Base-by-base conservation (phyloP, 2,113 vertebrate species). In the Uropsilus gracilis region DNA sequence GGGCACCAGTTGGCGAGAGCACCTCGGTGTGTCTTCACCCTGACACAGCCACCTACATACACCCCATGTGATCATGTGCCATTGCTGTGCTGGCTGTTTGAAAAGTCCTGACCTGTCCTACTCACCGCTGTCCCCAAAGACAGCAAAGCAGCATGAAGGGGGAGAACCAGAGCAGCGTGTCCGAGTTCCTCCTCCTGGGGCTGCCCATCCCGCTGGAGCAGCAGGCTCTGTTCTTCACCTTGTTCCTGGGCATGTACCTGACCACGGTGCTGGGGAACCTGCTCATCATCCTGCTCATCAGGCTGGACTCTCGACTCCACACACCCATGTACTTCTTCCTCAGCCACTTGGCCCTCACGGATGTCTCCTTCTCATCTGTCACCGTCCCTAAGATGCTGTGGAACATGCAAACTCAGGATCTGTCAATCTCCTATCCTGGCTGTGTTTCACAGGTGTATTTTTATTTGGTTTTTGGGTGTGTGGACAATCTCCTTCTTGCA, bases 381-480 rank as follows among this genome's bases (percentile, higher is more conserved):
- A 96, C 71, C 0, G 77, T 92, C 17, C 92, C 92, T 11, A 91
- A 84, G 66, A 59, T 94, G 81, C 55, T 96, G 32, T 55, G 72
- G 32, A 91, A 87, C 61, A 75, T 96, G 68, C 57, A 83, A 22
- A 84, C 61, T 37, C 26, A n/a, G n/a, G 13, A 42, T 12, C 75
- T 68, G 18, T 44, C 69, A 8, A 95, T 95, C 48, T 89, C 85
- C 37, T 95, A 96, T 16, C 14, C 72, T 48, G 96, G 8, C 0
- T 96, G 95, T 9, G 20, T 97, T 37, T 81, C 75, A 12, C 97
- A 97, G 59, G 55, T 48, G 9, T 94, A 95, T 17, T 95, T 95
- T 68, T 97, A 95, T 32, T 34, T 95, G 32, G 28, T 96, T 18
- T 94, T 66, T 66, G 64, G 64, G 9, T 66, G 64, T 34, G 64